A percentile compares a stretch with the other conserved stretches of the same genome.
phyloP scores from a whole-genome alignment of 2,888 invertebrate genomes.

The Galeopsomyia nigrocyanea region DNA sequence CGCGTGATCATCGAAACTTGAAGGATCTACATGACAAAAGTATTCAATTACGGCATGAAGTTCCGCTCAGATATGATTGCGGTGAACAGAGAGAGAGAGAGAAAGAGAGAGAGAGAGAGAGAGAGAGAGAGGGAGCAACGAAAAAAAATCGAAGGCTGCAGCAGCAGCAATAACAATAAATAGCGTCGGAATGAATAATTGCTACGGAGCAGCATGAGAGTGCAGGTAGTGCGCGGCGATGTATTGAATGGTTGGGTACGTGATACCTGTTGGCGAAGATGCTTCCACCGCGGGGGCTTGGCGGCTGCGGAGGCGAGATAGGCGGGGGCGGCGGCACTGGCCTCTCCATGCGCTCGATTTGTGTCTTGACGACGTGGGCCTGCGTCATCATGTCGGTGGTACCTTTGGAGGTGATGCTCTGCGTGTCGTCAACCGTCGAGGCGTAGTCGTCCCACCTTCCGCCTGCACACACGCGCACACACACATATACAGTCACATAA shows the following conservation, averaged over 20 bases:
- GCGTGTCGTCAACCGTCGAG: conserved; percentile 65
- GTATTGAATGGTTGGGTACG: conserved; percentile 4
- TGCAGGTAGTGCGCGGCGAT: not conserved
- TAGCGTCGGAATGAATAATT: too few relatives aligned
- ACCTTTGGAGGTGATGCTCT: conserved; percentile 66
- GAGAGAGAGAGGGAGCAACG: too few relatives aligned
- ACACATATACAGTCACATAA: not conserved
- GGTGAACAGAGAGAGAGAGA: too few relatives aligned
- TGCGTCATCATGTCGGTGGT: conserved; percentile 68
- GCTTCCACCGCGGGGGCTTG: conserved; percentile 69
- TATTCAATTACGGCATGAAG: too few relatives aligned
- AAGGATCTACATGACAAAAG: too few relatives aligned
- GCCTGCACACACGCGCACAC: conserved; percentile 50
- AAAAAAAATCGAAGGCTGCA: too few relatives aligned
- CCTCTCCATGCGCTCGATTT: conserved; percentile 75
- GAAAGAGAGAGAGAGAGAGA: too few relatives aligned
- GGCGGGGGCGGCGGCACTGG: conserved; percentile 74
- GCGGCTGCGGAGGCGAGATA: conserved; percentile 68
- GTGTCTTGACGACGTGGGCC: conserved; percentile 69
- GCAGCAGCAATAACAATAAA: too few relatives aligned
- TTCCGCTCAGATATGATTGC: too few relatives aligned
- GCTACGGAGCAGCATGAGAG: not conserved
- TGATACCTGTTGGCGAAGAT: conserved; percentile 69
- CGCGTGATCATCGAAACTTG: too few relatives aligned
- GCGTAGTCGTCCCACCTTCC: conserved; percentile 68